These are phyloP conservation scores for Eubasilissa splendida DNA, from an alignment of 2,888 invertebrate species.

Conservation along the genomic window DNA sequence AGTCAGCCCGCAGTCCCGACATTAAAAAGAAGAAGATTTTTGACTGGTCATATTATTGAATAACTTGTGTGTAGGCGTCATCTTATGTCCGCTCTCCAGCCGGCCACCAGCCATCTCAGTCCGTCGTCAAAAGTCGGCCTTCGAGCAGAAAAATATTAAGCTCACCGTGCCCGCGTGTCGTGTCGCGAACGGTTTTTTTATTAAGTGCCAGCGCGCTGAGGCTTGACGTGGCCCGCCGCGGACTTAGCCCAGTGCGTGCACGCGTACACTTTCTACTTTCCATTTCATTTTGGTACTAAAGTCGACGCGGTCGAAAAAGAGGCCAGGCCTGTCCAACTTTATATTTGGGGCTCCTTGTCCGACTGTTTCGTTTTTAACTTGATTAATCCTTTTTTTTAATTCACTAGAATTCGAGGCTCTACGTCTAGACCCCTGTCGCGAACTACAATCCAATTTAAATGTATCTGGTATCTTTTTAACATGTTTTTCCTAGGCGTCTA, in stretches of 20 bases:
- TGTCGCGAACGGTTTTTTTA: not conserved
- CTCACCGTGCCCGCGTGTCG: not conserved
- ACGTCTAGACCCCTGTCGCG: too few species aligned
- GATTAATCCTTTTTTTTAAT: too few species aligned
- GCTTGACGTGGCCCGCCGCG: not conserved
- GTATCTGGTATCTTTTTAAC: too few species aligned
- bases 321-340: slow-evolving; percentile 25
- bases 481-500: too few species aligned
- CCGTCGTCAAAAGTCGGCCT: not conserved
- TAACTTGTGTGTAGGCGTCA: slow-evolving; percentile 4
- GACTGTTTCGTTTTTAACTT: not conserved
- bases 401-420: too few species aligned
- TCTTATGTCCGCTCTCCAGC: not conserved
- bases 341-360: not conserved
- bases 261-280: slow-evolving; percentile 54
- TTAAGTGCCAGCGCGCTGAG: not conserved
- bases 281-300: slow-evolving; percentile 48
- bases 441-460: too few species aligned
- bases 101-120: too few species aligned
- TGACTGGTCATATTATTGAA: slow-evolving; percentile 10
- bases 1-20: not conserved
- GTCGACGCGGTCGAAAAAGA: slow-evolving; percentile 39
- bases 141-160: not conserved
- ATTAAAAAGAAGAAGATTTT: slow-evolving; percentile 16
- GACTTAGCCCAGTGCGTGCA: slow-evolving; percentile 65